phyloP scores from a whole-genome alignment of 2,888 invertebrate species.

The Dilophus febrilis region DNA sequence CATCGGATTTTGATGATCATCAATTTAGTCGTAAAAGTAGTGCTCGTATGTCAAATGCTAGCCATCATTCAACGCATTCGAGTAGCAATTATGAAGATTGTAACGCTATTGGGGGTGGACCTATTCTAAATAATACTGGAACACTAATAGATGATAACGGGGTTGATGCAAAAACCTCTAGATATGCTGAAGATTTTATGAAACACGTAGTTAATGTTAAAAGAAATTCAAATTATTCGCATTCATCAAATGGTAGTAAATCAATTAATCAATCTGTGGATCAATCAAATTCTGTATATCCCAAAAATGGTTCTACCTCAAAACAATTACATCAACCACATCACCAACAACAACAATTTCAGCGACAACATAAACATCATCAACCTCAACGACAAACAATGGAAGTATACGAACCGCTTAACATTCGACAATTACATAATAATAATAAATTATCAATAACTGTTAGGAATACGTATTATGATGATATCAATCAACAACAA shows the following conservation, averaged over 20 bases:
- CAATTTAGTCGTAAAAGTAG: slow-evolving; percentile 17
- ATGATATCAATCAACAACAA: too few species aligned
- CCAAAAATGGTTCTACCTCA: too few species aligned
- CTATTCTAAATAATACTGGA: slow-evolving; percentile 11
- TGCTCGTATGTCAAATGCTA: slow-evolving; percentile 5
- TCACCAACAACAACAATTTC: too few species aligned
- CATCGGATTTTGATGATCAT: slow-evolving; percentile 29
- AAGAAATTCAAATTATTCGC: slow-evolving; percentile 25
- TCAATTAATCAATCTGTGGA: not conserved
- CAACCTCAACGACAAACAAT: not conserved
- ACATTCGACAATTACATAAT: too few species aligned
- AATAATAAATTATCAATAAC: too few species aligned
- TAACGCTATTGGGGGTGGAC: slow-evolving; percentile 11
- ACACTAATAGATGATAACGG: slow-evolving; percentile 11
- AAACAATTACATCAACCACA: not conserved
- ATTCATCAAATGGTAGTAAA: slow-evolving; percentile 22
- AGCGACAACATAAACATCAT: slow-evolving; percentile 2
- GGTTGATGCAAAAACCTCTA: slow-evolving; percentile 14
- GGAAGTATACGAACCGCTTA: too few species aligned
- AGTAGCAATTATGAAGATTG: slow-evolving; percentile 1
- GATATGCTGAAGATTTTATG: slow-evolving; percentile 29
- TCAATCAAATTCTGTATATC: too few species aligned
- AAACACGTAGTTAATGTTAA: slow-evolving; percentile 31
- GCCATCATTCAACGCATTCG: slow-evolving; percentile 1
- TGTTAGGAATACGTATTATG: too few species aligned